Percentiles rank a stretch among this genome's conserved stretches.
Evolutionary conservation across 2,113 vertebrate species (phyloP).

Genomic region (Xenus cinereus): DNA sequence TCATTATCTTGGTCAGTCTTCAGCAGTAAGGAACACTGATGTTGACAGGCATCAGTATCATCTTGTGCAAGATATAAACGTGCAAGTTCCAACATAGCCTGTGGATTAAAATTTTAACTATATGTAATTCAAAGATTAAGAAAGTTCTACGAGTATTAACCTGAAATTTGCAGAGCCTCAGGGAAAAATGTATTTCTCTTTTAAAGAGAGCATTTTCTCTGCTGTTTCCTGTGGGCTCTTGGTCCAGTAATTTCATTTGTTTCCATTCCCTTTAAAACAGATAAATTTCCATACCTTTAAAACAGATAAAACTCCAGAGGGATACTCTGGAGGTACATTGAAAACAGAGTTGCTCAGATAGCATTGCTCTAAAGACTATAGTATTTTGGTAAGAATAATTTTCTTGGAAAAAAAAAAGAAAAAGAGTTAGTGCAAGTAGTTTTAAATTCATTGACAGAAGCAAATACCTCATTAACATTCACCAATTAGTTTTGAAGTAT

Average conservation of each 20-base stretch:
- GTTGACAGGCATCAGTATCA: conserved; percentile 86
- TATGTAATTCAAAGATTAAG: neutral
- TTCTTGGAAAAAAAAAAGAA: neutral
- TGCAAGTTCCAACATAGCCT: conserved; percentile 95
- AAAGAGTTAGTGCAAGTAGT: neutral
- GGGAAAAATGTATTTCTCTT: neutral
- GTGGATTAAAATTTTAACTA: neutral
- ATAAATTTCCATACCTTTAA: conserved; percentile 8
- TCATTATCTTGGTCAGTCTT: conserved; percentile 91
- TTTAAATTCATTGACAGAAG: neutral
- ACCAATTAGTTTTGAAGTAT: neutral
- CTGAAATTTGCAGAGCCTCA: neutral
- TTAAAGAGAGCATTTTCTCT: neutral
- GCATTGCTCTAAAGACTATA: neutral
- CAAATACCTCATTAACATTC: neutral
- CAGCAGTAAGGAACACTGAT: conserved; percentile 87
- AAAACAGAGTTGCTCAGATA: neutral
- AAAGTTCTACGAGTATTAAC: neutral
- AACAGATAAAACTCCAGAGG: neutral
- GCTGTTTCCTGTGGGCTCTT: neutral
- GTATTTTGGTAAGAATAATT: neutral
- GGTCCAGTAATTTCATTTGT: neutral
- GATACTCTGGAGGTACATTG: neutral
- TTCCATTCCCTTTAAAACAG: neutral
- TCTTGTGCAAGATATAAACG: conserved; percentile 88